Evolutionary conservation across 2,888 invertebrate genomes (phyloP).

Genomic region (Tetragnatha montana): DNA sequence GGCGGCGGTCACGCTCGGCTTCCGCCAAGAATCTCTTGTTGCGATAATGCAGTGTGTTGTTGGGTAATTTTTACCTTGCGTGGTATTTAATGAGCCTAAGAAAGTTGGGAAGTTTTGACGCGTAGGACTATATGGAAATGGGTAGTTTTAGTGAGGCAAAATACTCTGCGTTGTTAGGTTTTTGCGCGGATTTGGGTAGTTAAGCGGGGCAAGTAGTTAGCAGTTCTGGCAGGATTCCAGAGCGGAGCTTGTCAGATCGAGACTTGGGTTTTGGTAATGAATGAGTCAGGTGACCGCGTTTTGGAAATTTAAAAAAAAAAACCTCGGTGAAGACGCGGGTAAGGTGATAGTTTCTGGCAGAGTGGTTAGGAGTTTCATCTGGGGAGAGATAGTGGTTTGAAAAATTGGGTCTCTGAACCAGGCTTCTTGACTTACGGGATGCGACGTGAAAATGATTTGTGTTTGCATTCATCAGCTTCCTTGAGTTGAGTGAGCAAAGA

Average conservation of each 20-base stretch:
- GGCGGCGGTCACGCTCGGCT: background rate
- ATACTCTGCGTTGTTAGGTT: background rate
- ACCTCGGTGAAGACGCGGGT: no score
- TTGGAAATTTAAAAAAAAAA: background rate
- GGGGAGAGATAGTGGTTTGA: no score
- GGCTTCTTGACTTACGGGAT: no score
- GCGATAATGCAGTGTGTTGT: background rate
- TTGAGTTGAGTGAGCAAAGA: no score
- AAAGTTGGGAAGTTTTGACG: constrained; percentile 4
- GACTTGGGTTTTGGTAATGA: background rate
- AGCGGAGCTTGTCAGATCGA: background rate
- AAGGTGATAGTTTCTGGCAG: no score
- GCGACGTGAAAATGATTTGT: no score
- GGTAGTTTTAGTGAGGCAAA: background rate
- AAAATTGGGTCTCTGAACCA: no score
- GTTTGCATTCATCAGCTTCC: no score
- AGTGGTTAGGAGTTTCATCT: no score
- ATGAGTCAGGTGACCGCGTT: background rate
- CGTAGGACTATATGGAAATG: background rate
- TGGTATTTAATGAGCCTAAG: constrained; percentile 17
- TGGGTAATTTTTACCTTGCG: background rate
- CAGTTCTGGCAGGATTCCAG: background rate
- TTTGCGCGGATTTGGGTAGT: background rate
- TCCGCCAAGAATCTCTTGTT: constrained; percentile 41
- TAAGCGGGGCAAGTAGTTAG: background rate